Base-by-base conservation (phyloP, 2,797 vertebrate species). In the Heterohyrax brucei region DNA sequence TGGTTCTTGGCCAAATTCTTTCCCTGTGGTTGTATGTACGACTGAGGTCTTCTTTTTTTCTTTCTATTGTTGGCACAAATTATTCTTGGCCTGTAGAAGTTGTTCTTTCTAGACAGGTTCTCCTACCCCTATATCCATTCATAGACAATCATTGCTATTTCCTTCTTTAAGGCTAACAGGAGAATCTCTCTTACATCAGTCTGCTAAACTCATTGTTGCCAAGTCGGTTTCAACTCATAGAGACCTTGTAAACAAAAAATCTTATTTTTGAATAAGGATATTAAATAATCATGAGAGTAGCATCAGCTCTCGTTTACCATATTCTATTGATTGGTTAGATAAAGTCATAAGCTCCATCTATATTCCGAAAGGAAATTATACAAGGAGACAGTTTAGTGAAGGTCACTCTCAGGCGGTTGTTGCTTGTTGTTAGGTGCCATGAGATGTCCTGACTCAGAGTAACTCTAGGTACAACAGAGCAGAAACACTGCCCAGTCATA, bases 241-340 rank as follows among this genome's bases (percentile, higher is more conserved):
- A 39, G 39, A 39, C 39, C 39, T 39, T 39, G 53, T 14, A 53
- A 53, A 8, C n/a, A 53, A 53, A 53, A 8, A 61, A 8, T 22
- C 59, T 5, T 61, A 61, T 72, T 72, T 30, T 33, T 72, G 19
- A 70, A 18, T n/a, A n/a, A 70, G 10, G 33, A n/a, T 14, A 70
- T 72, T 72, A 18, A 72, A 8, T 93, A 83, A 87, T 44, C 33
- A 22, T 76, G 33, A 13, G 68, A 64, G 21, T 80, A 95, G 50
- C 10, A 84, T 39, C 1, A 4, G 5, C 21, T 64, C 56, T 44
- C 21, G 1, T 87, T 86, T 79, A 33, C 46, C 50, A 68, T 56
- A 83, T 26, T 62, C 14, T 92, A n/a, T 77, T 50, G 79, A n/a
- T 87, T 90, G 75, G n/a, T 87, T 90, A 70, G n/a, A 66, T 61